These are phyloP conservation scores for Scleropages formosus DNA, from an alignment of 2,797 vertebrate genomes.

Conservation along the genomic window DNA sequence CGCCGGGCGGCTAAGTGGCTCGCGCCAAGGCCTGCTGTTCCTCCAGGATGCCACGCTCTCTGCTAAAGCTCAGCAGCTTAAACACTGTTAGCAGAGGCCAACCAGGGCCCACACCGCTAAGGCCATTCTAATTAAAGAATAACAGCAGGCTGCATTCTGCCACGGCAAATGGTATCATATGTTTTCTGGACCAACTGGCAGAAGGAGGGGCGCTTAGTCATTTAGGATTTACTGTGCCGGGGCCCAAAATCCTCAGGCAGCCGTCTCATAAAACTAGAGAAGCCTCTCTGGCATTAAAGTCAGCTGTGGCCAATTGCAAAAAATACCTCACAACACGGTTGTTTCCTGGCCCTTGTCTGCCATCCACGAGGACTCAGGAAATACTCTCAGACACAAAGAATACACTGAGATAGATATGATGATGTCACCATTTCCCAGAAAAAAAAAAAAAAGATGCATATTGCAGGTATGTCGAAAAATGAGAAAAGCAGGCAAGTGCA, in stretches of 20 bases:
- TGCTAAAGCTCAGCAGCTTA: slow-evolving; percentile 68
- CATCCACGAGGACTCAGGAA: slow-evolving; percentile 57
- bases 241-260: slow-evolving; percentile 68
- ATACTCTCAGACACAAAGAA: slow-evolving; percentile 22
- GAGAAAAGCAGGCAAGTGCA: not conserved
- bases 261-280: slow-evolving; percentile 64
- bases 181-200: slow-evolving; percentile 86
- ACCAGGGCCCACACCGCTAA: slow-evolving; percentile 68
- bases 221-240: slow-evolving; percentile 68
- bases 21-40: slow-evolving; percentile 62
- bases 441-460: not conserved
- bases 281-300: slow-evolving; percentile 48
- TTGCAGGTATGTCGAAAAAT: slow-evolving; percentile 22
- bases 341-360: slow-evolving; percentile 61
- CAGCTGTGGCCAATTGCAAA: slow-evolving; percentile 45
- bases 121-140: slow-evolving; percentile 93
- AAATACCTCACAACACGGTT: slow-evolving; percentile 18
- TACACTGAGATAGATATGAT: slow-evolving; percentile 30
- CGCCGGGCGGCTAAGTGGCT: slow-evolving; percentile 52
- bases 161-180: slow-evolving; percentile 93
- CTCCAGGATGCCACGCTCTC: slow-evolving; percentile 62
- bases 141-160: slow-evolving; percentile 87
- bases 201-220: slow-evolving; percentile 77
- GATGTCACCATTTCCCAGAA: not conserved
- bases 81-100: slow-evolving; percentile 65